phyloP scores from a whole-genome alignment of 2,888 invertebrate species.

The Arenicola marina region DNA sequence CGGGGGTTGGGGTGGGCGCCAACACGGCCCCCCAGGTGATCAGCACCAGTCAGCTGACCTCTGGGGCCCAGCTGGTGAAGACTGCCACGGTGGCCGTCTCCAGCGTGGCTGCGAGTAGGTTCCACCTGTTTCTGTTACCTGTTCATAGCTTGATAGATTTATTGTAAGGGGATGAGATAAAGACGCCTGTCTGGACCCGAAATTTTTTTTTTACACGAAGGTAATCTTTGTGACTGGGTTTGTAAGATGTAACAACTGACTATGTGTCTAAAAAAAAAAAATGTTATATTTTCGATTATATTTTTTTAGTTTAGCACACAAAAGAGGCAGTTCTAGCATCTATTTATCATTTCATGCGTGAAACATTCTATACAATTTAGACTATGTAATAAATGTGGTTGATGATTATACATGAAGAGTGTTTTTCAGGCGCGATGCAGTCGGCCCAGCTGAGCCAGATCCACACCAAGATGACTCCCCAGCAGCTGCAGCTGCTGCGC shows the following conservation, averaged over 20 bases:
- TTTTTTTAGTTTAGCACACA: too few relatives aligned
- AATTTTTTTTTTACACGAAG: neutral
- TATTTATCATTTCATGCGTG: neutral
- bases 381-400: neutral
- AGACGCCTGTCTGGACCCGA: too few relatives aligned
- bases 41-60: conserved; percentile 41
- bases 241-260: neutral
- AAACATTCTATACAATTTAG: neutral
- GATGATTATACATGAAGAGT: neutral
- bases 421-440: neutral
- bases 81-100: conserved; percentile 16
- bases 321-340: too few relatives aligned
- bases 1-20: conserved; percentile 32
- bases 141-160: too few relatives aligned
- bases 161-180: too few relatives aligned
- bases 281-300: too few relatives aligned
- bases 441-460: neutral
- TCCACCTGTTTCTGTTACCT: too few relatives aligned
- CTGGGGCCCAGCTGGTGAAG: conserved; percentile 44
- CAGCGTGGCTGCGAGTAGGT: conserved; percentile 2
- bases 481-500: neutral
- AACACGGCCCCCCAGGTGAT: conserved; percentile 34
- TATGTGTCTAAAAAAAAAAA: neutral
- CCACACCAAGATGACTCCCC: neutral
- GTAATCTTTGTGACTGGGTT: neutral